Evolutionary conservation across 64 coral and sea anemone genomes (phyloP), one percentile per base, ranked within the genome.

Genomic region (Porites lutea): DNA sequence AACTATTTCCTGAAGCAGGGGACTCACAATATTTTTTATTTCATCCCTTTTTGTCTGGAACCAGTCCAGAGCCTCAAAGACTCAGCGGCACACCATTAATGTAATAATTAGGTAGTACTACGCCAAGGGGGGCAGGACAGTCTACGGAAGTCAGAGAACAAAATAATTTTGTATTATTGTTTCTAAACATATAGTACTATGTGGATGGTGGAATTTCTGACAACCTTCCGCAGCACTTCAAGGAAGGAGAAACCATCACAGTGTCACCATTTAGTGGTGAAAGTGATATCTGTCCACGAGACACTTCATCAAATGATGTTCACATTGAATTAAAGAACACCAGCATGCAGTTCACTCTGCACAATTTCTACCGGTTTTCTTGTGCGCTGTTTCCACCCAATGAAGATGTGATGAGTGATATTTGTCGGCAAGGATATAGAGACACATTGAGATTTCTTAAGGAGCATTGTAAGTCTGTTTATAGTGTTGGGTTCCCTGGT

Each of bases 231-330:
- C 97, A 99, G 57, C 94, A 99, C 72, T 99, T 99, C 72, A 93
- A 79, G 63, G 94, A 99, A 88, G 97, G 97, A 67, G 97, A 99
- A 77, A 99, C 97, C 2, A 99, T 99, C 51, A 99, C 97, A 80
- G 97, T 99, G 18, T 94, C 97, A 58, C 96, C 96, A 18, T 98
- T 95, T 66, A 95, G 96, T 88, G 96, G 96, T 4, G 96, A 98
- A 71, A 90, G 90, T 88, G 96, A 98, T 77, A 98, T 98, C 45
- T 98, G 96, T 59, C 96, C 96, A 5, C 90, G 95, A 65, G 96
- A 98, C 87, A 90, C 65, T 54, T 98, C 96, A 51, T 86, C 90
- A 19, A 98, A 93, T 74, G 92, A 95, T 48, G 88, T 88, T 91
- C 93, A 98, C 37, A 80, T 98, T 78, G 94, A 95, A 67, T n/a